Evolutionary conservation across 2,113 vertebrate genomes (phyloP).

Genomic region (Pterocles orientalis): DNA sequence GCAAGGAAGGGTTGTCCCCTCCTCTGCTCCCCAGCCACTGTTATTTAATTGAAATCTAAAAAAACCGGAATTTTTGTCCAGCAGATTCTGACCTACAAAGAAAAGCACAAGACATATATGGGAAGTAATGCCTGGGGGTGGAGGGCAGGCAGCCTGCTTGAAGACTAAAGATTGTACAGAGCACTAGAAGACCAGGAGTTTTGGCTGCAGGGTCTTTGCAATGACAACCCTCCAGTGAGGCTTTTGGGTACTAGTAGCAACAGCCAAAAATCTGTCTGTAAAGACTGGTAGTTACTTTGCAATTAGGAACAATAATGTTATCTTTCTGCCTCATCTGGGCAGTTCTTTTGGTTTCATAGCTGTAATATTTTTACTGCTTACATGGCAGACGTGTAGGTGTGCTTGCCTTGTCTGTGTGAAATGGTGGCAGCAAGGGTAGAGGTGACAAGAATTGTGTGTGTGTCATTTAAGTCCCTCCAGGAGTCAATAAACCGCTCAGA

Average conservation of each 20-base stretch:
- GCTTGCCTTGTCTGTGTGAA: neutral
- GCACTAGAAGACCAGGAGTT: neutral
- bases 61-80: neutral
- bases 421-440: neutral
- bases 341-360: neutral
- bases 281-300: neutral
- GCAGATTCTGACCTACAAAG: neutral
- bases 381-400: rapidly evolving
- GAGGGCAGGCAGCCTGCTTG: neutral
- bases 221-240: rapidly evolving
- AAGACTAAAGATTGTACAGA: neutral
- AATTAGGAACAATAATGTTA: rapidly evolving
- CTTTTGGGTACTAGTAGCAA: neutral
- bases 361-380: rapidly evolving
- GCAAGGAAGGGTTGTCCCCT: neutral
- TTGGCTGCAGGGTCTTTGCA: neutral
- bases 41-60: neutral
- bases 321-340: neutral
- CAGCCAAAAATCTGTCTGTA: neutral
- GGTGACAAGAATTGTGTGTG: rapidly evolving
- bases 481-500: too few relatives aligned
- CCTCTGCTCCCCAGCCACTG: neutral
- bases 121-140: neutral
- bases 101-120: rapidly evolving
- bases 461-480: neutral